Conservation (phyloP, 2,113 vertebrate genomes). For the Trematocara macrostoma region DNA sequence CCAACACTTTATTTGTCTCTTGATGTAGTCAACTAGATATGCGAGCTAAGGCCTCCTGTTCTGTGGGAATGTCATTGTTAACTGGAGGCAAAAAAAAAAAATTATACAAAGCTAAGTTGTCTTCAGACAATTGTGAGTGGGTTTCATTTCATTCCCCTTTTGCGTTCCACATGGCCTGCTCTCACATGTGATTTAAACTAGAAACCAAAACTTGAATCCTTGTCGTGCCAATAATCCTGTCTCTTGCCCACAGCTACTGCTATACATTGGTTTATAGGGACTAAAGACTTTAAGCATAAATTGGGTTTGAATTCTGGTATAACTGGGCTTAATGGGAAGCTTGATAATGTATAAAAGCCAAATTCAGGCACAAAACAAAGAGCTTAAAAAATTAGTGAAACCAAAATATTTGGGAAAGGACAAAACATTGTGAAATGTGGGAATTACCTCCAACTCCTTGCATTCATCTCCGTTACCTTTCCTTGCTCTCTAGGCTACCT, state of each 20-base stretch:
- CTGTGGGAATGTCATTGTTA: neutral
- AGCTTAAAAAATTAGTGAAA: rapidly evolving
- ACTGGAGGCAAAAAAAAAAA: neutral
- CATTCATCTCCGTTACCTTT: neutral
- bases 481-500: constrained; percentile 79
- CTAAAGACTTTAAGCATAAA: neutral
- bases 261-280: neutral
- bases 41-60: neutral
- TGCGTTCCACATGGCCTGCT: rapidly evolving
- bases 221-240: rapidly evolving
- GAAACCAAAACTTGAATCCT: neutral
- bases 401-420: neutral
- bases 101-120: neutral
- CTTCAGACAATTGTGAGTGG: neutral
- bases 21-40: neutral
- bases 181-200: neutral
- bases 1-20: neutral
- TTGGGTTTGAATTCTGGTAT: neutral
- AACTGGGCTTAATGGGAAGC: neutral
- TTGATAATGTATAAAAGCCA: neutral
- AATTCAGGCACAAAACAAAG: neutral
- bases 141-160: rapidly evolving
- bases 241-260: neutral
- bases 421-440: neutral
- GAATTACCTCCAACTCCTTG: neutral